Percentiles rank a stretch among this genome's conserved stretches.
phyloP scores from a whole-genome alignment of 2,888 invertebrate genomes.

The Diaphora mendica region DNA sequence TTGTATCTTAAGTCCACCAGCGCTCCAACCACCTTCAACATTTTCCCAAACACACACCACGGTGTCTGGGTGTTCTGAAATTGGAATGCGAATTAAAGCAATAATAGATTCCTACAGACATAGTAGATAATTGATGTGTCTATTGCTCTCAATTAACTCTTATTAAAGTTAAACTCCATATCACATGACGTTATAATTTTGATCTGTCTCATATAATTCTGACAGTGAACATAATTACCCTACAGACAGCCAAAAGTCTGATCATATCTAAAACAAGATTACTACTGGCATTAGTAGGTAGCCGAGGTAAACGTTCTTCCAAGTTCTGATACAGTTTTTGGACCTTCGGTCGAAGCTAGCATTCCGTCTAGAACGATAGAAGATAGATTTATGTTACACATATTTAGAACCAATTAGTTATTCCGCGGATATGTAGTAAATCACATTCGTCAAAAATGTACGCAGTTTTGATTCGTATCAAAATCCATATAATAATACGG shows the following conservation, averaged over 20 bases:
- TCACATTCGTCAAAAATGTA: neutral
- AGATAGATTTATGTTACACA: neutral
- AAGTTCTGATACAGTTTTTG: neutral
- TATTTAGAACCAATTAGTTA: neutral
- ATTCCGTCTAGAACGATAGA: too few relatives aligned
- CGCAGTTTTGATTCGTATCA: neutral
- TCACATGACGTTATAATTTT: neutral
- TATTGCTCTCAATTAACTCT: neutral
- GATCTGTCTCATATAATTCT: neutral
- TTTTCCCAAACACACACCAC: constrained; percentile 69
- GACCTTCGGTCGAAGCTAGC: too few relatives aligned
- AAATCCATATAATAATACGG: neutral
- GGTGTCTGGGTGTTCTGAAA: constrained; percentile 85
- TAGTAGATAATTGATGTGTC: neutral
- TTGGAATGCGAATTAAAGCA: neutral
- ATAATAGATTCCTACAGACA: neutral
- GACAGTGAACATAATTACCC: neutral
- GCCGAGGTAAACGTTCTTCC: neutral
- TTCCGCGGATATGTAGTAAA: neutral
- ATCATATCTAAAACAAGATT: neutral
- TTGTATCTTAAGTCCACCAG: constrained; percentile 87
- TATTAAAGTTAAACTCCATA: neutral
- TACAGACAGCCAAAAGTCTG: neutral
- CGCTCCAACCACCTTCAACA: constrained; percentile 80
- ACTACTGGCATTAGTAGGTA: neutral